These are phyloP conservation scores for Helicoverpa armigera DNA, from an alignment of 1,140 invertebrate species.

Conservation along the genomic window DNA sequence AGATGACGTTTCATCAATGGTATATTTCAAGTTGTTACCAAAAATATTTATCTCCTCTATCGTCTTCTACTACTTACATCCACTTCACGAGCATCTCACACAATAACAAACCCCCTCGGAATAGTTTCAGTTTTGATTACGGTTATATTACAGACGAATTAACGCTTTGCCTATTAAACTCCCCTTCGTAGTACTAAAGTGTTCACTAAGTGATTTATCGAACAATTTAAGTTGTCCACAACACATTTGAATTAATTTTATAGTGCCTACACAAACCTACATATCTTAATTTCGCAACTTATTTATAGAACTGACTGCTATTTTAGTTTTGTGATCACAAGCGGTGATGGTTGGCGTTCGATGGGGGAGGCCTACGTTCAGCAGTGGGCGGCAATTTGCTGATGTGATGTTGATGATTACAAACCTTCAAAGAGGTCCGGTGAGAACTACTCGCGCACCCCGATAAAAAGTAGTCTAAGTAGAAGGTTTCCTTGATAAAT, in stretches of 20 bases:
- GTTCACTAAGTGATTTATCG: constrained; percentile 22
- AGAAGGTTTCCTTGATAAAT: too few species aligned
- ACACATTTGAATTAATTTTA: constrained; percentile 24
- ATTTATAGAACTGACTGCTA: too few species aligned
- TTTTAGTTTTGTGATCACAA: too few species aligned
- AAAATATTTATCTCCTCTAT: background rate
- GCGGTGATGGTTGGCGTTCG: too few species aligned
- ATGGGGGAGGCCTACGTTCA: too few species aligned
- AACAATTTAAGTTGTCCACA: constrained; percentile 1
- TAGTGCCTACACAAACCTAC: background rate
- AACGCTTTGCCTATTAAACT: constrained; percentile 18
- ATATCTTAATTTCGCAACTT: background rate
- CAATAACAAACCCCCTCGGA: constrained; percentile 1
- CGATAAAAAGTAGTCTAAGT: too few species aligned
- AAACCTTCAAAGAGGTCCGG: too few species aligned
- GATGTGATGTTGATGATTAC: too few species aligned
- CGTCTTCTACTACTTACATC: background rate
- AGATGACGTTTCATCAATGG: too few species aligned
- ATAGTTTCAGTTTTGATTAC: constrained; percentile 27
- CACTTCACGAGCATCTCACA: background rate
- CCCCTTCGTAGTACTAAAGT: constrained; percentile 22
- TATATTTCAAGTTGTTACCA: background rate
- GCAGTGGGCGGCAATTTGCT: too few species aligned
- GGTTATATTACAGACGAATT: constrained; percentile 6
- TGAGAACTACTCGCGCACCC: too few species aligned